phyloP scores from a whole-genome alignment of 2,797 vertebrate species.

The Gymnodraco acuticeps region DNA sequence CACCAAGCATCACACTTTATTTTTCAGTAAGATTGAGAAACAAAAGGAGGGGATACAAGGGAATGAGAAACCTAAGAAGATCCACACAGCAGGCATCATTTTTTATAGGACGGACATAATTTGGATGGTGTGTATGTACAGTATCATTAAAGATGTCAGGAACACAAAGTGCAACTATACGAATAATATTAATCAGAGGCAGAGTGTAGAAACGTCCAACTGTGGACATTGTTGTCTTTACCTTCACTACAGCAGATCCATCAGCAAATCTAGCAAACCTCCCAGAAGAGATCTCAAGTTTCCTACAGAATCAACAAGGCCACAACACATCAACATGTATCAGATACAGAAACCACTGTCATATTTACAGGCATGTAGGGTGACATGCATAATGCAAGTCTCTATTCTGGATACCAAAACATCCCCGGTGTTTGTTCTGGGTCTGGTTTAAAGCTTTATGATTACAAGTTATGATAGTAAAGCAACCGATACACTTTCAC shows the following conservation, averaged over 20 bases:
- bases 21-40: background rate
- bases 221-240: slow-evolving; percentile 58
- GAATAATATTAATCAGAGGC: background rate
- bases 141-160: background rate
- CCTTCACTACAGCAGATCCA: slow-evolving; percentile 94
- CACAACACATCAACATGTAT: background rate
- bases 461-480: no score
- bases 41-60: background rate
- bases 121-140: no score
- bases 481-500: background rate
- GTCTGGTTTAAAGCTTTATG: background rate
- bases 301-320: slow-evolving; percentile 82
- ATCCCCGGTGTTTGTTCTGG: background rate
- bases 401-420: background rate
- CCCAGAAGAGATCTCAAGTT: slow-evolving; percentile 93
- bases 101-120: background rate
- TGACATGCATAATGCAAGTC: background rate
- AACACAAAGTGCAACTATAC: background rate
- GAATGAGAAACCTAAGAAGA: background rate
- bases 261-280: slow-evolving; percentile 96
- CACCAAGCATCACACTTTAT: background rate
- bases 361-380: background rate
- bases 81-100: background rate
- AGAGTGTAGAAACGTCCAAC: background rate
- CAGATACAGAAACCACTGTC: background rate